phyloP scores from a whole-genome alignment of 2,113 vertebrate genomes.

The Elgaria multicarinata region DNA sequence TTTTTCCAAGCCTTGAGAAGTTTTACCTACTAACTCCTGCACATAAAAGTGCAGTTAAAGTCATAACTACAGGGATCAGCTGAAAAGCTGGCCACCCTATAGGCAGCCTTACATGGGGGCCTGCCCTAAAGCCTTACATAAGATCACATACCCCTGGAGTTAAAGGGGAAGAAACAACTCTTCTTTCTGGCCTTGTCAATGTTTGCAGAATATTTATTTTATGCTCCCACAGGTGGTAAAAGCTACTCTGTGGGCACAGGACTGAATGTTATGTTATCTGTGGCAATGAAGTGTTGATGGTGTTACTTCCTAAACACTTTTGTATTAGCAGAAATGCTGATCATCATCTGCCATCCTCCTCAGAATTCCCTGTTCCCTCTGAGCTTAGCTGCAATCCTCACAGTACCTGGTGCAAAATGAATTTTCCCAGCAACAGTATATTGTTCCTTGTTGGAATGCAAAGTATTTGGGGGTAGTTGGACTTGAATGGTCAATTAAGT shows the following conservation, averaged over 20 bases:
- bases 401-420: too few relatives aligned
- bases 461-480: too few relatives aligned
- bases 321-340: too few relatives aligned
- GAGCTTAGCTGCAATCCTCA: too few relatives aligned
- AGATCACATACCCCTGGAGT: too few relatives aligned
- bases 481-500: too few relatives aligned
- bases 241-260: not conserved
- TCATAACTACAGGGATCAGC: not conserved
- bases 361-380: too few relatives aligned
- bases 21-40: not conserved
- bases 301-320: not conserved
- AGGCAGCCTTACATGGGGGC: not conserved
- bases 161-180: not conserved
- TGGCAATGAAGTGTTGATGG: not conserved
- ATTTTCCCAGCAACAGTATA: too few relatives aligned
- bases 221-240: not conserved
- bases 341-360: too few relatives aligned
- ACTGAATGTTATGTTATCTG: not conserved
- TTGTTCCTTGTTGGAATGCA: too few relatives aligned
- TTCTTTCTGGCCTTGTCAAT: not conserved
- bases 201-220: constrained; percentile 2
- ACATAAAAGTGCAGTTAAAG: not conserved
- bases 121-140: too few relatives aligned
- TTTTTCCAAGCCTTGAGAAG: not conserved
- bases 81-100: not conserved